Percentiles rank a stretch among this genome's conserved stretches.
Conservation (phyloP, 2,888 invertebrate genomes). For the Alviniconcha strummeri region DNA sequence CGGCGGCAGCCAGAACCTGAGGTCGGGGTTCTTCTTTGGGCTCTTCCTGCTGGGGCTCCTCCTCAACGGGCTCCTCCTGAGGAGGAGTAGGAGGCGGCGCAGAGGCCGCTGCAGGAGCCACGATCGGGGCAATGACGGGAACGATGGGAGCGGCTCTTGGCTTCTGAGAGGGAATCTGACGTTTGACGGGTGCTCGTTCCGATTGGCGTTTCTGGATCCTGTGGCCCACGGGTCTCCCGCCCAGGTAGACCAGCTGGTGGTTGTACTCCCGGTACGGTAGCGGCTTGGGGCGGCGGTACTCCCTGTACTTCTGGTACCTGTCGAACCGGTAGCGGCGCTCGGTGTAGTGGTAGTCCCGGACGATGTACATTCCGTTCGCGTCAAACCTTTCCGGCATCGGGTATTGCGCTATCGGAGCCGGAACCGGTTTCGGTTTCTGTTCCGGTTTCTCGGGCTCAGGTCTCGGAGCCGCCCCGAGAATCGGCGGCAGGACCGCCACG, state of each 20-base stretch:
- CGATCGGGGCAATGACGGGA: background rate
- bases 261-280: background rate
- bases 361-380: background rate
- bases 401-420: background rate
- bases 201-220: background rate
- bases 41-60: background rate
- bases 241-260: background rate
- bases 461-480: background rate
- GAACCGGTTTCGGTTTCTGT: background rate
- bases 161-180: background rate
- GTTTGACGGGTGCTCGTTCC: background rate
- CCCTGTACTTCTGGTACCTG: background rate
- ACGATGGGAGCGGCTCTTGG: background rate
- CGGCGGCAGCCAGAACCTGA: slow-evolving; percentile 3
- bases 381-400: background rate
- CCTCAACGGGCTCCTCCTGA: no score
- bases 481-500: slow-evolving; percentile 4
- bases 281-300: background rate
- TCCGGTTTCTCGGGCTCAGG: background rate
- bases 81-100: background rate
- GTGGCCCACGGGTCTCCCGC: background rate
- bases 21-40: background rate
- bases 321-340: background rate
- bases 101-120: background rate
- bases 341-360: background rate